phyloP scores from a whole-genome alignment of 2,888 invertebrate species.

The Glyphotaelius pellucidus region DNA sequence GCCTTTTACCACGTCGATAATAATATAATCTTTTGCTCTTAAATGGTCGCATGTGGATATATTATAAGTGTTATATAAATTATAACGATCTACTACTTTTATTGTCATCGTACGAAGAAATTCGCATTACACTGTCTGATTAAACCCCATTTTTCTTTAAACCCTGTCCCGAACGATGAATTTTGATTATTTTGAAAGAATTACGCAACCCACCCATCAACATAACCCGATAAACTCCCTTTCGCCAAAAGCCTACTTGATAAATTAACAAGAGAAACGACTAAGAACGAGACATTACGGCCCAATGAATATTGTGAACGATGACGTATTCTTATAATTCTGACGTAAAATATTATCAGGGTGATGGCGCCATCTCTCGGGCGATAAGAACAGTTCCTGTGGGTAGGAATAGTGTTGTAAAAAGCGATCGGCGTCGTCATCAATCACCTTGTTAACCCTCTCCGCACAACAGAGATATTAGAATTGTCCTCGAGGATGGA shows the following conservation, averaged over 20 bases:
- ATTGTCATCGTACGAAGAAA: neutral
- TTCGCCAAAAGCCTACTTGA: neutral
- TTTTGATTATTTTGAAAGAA: neutral
- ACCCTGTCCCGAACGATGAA: neutral
- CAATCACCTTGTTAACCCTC: conserved; percentile 64
- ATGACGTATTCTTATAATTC: conserved; percentile 39
- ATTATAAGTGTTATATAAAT: too few relatives aligned
- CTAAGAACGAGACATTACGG: neutral
- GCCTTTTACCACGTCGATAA: too few relatives aligned
- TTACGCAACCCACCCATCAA: neutral
- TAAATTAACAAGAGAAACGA: neutral
- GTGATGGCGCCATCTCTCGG: neutral
- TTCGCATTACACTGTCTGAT: neutral
- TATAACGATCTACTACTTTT: too few relatives aligned
- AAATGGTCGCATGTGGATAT: too few relatives aligned
- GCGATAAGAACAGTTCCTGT: conserved; percentile 33
- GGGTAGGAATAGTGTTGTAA: conserved; percentile 35
- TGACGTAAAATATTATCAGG: conserved; percentile 41
- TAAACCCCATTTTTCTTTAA: neutral
- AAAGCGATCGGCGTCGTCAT: conserved; percentile 62
- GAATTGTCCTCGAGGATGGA: conserved; percentile 59
- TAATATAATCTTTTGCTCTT: too few relatives aligned
- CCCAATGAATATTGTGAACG: neutral
- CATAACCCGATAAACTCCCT: neutral
- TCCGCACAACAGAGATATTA: conserved; percentile 62